phyloP scores from a whole-genome alignment of 2,888 invertebrate species.

The Pasiphila rectangulata region DNA sequence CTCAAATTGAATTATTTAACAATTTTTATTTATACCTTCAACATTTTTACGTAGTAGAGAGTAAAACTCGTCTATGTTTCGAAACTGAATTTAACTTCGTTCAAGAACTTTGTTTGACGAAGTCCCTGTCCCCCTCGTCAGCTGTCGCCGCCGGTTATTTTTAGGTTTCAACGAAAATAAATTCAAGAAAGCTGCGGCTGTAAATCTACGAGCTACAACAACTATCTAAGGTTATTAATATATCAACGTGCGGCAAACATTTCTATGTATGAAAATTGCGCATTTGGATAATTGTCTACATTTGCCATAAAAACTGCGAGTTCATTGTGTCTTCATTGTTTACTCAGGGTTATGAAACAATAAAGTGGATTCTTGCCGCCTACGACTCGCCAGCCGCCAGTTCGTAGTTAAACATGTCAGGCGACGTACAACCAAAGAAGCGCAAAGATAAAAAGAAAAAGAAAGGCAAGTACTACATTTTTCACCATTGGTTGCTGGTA shows the following conservation, averaged over 20 bases:
- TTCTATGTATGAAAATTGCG: conserved; percentile 67
- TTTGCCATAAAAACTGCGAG: conserved; percentile 27
- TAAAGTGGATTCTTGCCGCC: conserved; percentile 66
- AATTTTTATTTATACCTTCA: too few relatives aligned
- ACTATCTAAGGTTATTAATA: conserved; percentile 76
- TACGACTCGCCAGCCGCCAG: conserved; percentile 71
- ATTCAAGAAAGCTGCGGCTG: conserved; percentile 68
- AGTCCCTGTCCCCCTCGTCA: conserved; percentile 60
- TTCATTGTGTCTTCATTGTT: conserved; percentile 59
- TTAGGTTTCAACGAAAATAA: conserved; percentile 80
- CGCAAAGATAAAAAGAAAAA: conserved; percentile 91
- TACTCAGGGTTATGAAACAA: conserved; percentile 78
- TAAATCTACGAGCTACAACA: conserved; percentile 53
- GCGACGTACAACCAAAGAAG: conserved; percentile 92
- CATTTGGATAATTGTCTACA: conserved; percentile 57
- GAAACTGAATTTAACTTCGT: too few relatives aligned
- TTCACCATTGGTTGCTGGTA: too few relatives aligned
- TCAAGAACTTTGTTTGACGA: conserved; percentile 32
- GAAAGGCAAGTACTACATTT: conserved; percentile 86
- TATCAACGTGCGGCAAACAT: conserved; percentile 62
- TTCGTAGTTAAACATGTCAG: conserved; percentile 85
- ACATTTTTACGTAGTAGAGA: too few relatives aligned
- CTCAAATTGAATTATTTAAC: too few relatives aligned
- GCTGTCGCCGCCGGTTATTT: conserved; percentile 78
- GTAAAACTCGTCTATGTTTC: too few relatives aligned